Percentiles rank a stretch among this genome's conserved stretches.
Evolutionary conservation across 2,113 vertebrate genomes (phyloP).

Genomic region (Gymnarchus niloticus): DNA sequence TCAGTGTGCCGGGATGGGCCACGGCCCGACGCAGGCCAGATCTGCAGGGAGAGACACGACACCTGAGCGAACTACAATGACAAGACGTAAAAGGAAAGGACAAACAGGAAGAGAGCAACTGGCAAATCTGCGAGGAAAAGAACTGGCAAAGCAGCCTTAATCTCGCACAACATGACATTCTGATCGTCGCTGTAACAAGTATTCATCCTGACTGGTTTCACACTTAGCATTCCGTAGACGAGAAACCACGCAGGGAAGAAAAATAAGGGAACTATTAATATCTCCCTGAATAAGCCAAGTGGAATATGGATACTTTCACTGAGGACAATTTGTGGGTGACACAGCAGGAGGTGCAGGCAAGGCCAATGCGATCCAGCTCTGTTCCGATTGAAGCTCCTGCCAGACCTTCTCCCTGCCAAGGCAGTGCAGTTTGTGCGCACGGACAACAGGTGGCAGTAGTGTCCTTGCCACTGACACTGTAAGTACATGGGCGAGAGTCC

Average conservation of each 20-base stretch:
- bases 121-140: neutral
- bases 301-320: neutral
- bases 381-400: neutral
- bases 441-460: slow-evolving; percentile 59
- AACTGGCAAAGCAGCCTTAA: neutral
- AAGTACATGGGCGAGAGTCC: neutral
- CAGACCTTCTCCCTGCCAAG: neutral
- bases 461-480: neutral
- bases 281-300: neutral
- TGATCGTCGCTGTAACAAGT: too few species aligned
- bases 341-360: neutral
- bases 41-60: neutral
- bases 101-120: neutral
- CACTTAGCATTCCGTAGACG: too few species aligned
- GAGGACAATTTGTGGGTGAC: neutral
- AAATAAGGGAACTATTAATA: neutral
- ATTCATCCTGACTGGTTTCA: neutral
- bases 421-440: neutral
- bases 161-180: neutral
- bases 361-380: neutral
- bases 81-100: neutral
- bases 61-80: neutral
- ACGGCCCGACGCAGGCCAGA: neutral
- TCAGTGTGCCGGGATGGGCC: neutral
- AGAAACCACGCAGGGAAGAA: neutral